Evolutionary conservation across 2,888 invertebrate species (phyloP), one percentile per base, ranked within the genome.

Genomic region (Alloplasta piceator): DNA sequence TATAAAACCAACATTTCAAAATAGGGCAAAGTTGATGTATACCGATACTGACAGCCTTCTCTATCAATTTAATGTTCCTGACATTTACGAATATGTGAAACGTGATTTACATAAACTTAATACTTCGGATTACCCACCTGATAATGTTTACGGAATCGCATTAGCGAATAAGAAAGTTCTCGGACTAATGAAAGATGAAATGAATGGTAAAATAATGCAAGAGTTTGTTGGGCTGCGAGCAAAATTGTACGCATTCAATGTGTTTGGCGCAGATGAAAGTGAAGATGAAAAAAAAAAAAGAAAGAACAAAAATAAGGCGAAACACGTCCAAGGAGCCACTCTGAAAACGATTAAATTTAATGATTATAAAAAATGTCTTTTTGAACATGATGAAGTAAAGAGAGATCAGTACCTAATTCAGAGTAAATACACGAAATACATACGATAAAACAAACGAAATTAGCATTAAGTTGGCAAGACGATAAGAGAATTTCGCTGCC

Each of bases 1-100:
- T n/a, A n/a, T n/a, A n/a, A n/a, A n/a, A n/a, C n/a, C n/a, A n/a
- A 76, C 85, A 88, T 75, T 89, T 52, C 43, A 36, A 50, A 38
- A 55, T 58, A 68, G 14, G 63, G 48, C 4, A 52, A 76, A 5
- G 63, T 63, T 6, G 55, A 55, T 9, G 55, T 52, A n/a, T 9
- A 61, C 6, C 12, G 52, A 4, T 70, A 77, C 41, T n/a, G 46
- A 41, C 67, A 86, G 9, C 26, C 6, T 6, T 12, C n/a, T n/a
- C n/a, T n/a, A n/a, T n/a, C n/a, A n/a, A n/a, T n/a, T n/a, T n/a
- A n/a, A n/a, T n/a, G n/a, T 58, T 6, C 43, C 72, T 0, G 80
- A 84, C 56, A 55, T 85, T 14, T 84, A 85, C n/a, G 63, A 80
- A n/a, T 7, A 56, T 4, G 80, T 85, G 7, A 80, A 82, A 66